A percentile compares a stretch with the other conserved stretches of the same genome.
Evolutionary conservation across 2,888 invertebrate genomes (phyloP).

Genomic region (Tortrix viridana): DNA sequence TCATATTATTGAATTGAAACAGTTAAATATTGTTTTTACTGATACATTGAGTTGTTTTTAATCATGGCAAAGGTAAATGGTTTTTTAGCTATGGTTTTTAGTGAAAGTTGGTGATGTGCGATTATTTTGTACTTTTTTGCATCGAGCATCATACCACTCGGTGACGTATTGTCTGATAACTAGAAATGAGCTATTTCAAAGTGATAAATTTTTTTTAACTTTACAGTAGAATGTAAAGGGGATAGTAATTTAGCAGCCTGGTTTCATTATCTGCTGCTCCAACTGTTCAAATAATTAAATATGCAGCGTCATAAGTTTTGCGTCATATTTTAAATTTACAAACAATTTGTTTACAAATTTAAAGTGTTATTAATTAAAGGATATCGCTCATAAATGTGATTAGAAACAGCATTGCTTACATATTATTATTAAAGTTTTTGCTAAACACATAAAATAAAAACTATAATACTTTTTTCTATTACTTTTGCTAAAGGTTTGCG

Average conservation of each 20-base stretch:
- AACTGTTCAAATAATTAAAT: neutral
- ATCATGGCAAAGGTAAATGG: slow-evolving; percentile 74
- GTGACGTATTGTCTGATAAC: slow-evolving; percentile 57
- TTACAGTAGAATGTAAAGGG: neutral
- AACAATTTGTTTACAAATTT: too few relatives aligned
- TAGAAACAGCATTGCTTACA: too few relatives aligned
- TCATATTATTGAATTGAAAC: slow-evolving; percentile 63
- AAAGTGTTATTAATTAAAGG: too few relatives aligned
- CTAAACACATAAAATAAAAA: too few relatives aligned
- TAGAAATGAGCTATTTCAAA: slow-evolving; percentile 3
- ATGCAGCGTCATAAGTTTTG: neutral
- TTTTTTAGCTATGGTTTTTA: slow-evolving; percentile 34
- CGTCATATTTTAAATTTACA: too few relatives aligned
- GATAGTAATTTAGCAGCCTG: neutral
- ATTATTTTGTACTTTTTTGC: slow-evolving; percentile 26
- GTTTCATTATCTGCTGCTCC: neutral
- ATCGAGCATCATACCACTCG: slow-evolving; percentile 58
- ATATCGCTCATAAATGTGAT: too few relatives aligned
- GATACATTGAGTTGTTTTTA: slow-evolving; percentile 45
- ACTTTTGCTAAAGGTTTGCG: too few relatives aligned
- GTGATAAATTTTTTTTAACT: neutral
- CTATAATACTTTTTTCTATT: too few relatives aligned
- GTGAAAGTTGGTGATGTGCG: slow-evolving; percentile 25
- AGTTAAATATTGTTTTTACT: slow-evolving; percentile 47
- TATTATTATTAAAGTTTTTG: too few relatives aligned